Percentiles rank a stretch among this genome's conserved stretches.
Evolutionary conservation across 1,140 invertebrate species (phyloP).

Genomic region (Brachionus paranguensis): DNA sequence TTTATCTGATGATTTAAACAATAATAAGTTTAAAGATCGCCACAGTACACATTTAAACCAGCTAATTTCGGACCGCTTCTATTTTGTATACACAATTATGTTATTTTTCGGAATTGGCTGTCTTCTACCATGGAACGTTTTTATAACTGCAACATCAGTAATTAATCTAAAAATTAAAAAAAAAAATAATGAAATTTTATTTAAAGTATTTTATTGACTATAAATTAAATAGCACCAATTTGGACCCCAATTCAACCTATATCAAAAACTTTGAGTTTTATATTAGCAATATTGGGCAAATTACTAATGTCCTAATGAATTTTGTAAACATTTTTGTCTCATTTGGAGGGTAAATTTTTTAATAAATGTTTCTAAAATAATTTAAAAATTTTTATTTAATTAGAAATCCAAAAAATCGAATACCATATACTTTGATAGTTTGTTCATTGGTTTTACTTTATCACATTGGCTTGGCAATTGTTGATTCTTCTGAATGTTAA

Average conservation of each 20-base stretch:
- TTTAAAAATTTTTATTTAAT: background rate
- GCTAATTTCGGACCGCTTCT: background rate
- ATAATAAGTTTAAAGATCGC: background rate
- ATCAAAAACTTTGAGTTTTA: background rate
- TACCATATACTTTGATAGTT: slow-evolving; percentile 11
- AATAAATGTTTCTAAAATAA: background rate
- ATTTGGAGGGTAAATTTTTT: background rate
- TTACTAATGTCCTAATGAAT: slow-evolving; percentile 34
- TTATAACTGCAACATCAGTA: background rate
- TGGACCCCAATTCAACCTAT: background rate
- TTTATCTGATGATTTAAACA: background rate
- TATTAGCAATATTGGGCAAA: slow-evolving; percentile 5
- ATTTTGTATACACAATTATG: background rate
- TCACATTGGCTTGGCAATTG: slow-evolving; percentile 7
- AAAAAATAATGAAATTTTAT: background rate
- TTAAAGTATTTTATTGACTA: slow-evolving; percentile 19
- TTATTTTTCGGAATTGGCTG: background rate
- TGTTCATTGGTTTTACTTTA: background rate
- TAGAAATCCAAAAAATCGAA: slow-evolving; percentile 25
- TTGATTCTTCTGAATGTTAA: slow-evolving; percentile 32
- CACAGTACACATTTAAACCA: background rate
- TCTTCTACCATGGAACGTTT: slow-evolving; percentile 38
- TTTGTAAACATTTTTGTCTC: slow-evolving; percentile 13
- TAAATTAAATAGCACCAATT: background rate
- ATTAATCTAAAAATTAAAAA: background rate